Evolutionary conservation across 1,140 invertebrate species (phyloP), one percentile per base, ranked within the genome.

Genomic region (Diorhabda sublineata): DNA sequence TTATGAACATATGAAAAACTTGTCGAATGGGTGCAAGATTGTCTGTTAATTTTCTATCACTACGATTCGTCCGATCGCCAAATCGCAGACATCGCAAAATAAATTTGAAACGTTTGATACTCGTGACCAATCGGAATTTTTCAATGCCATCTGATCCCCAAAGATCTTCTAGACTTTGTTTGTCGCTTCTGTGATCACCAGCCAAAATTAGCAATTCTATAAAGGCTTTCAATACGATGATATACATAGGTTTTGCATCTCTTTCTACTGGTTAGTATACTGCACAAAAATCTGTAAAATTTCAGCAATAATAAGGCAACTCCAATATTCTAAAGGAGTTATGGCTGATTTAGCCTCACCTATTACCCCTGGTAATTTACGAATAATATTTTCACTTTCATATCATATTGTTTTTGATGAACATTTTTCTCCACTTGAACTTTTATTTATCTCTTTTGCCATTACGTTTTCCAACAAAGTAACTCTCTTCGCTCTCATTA

Each of bases 1-100:
- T 3, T 8, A 76, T 71, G 61, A 82, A 79, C 9, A 68, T 58
- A 56, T 77, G 71, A 71, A 78, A 82, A 3, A 81, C 45, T 60
- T 79, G 70, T 58, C 2, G 5, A 58, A 3, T 58, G n/a, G 58
- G 9, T 58, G 78, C 80, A 5, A 81, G 67, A 52, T 67, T 60
- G 68, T 78, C 75, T 42, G 57, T 63, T 74, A 74, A 26, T 69
- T 41, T 67, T 73, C 70, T 58, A 11, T 58, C 58, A 26, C 26
- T 26, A 26, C 26, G 26, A 26, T 26, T 26, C 26, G 26, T 26
- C 26, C 26, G 26, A 26, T 79, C 74, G 59, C 80, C 76, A 76
- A 81, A 71, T 69, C 69, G 47, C 42, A 75, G 45, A 59, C 64
- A 68, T 8, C 71, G 67, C 45, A 71, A 57, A 26, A 79, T 65